phyloP scores from a whole-genome alignment of 2,888 invertebrate genomes.

The Pteria penguin region DNA sequence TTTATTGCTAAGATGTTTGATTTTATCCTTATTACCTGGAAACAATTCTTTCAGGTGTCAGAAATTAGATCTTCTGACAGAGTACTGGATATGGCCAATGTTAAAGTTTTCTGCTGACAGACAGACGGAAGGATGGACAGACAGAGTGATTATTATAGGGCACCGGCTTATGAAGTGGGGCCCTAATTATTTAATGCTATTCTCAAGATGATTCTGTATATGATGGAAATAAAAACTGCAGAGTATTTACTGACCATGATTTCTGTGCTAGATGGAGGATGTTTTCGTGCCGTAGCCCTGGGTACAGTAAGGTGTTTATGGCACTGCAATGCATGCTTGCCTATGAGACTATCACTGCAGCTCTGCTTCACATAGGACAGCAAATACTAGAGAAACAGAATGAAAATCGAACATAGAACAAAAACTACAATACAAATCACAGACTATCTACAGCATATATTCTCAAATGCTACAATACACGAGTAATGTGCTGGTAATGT shows the following conservation, averaged over 20 bases:
- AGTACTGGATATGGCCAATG: too few species aligned
- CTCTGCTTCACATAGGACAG: conserved; percentile 87
- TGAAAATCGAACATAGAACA: not conserved
- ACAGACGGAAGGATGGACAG: too few species aligned
- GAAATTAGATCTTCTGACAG: too few species aligned
- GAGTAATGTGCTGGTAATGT: too few species aligned
- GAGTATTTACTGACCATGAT: conserved; percentile 86
- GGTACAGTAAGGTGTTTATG: conserved; percentile 94
- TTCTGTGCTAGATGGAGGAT: conserved; percentile 95
- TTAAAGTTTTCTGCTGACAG: too few species aligned
- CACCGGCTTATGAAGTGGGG: too few species aligned
- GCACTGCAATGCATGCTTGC: conserved; percentile 96
- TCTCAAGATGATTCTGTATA: too few species aligned
- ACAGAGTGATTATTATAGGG: too few species aligned
- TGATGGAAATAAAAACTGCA: not conserved
- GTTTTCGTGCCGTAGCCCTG: conserved; percentile 88
- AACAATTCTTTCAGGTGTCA: too few species aligned
- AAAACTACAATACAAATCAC: not conserved
- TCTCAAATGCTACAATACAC: not conserved
- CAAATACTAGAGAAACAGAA: conserved; percentile 83
- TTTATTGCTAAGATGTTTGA: too few species aligned
- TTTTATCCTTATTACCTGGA: too few species aligned
- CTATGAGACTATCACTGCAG: conserved; percentile 79
- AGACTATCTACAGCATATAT: not conserved
- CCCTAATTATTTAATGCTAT: too few species aligned